Conservation (phyloP, 2,888 invertebrate genomes). For the Mythimna lalbum region DNA sequence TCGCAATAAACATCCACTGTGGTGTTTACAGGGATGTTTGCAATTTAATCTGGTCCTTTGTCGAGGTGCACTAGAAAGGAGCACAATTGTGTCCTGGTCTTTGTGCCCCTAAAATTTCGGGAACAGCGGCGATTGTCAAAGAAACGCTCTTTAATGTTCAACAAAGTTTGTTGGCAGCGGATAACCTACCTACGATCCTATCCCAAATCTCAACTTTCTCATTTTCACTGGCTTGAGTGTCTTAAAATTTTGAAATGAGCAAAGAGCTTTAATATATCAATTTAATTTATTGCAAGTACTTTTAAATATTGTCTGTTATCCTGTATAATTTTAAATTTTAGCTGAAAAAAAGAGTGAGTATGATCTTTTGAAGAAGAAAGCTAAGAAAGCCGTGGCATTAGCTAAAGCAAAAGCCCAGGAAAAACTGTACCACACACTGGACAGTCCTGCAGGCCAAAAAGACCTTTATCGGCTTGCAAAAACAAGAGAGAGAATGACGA, state of each 20-base stretch:
- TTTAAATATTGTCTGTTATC: background rate
- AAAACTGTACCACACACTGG: too few relatives aligned
- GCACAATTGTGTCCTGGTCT: conserved; percentile 50
- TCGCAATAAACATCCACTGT: conserved; percentile 40
- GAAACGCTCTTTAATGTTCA: conserved; percentile 37
- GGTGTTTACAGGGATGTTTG: conserved; percentile 36
- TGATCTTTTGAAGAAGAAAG: too few relatives aligned
- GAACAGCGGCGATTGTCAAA: conserved; percentile 59
- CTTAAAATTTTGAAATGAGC: conserved; percentile 27
- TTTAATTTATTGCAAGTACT: background rate
- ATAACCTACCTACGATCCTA: conserved; percentile 37
- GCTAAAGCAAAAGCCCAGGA: too few relatives aligned
- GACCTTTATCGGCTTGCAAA: too few relatives aligned
- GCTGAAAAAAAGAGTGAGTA: too few relatives aligned
- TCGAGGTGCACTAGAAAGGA: conserved; percentile 47
- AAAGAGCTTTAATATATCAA: background rate
- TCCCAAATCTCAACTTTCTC: conserved; percentile 17
- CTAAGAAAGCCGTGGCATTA: too few relatives aligned
- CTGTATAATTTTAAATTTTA: background rate
- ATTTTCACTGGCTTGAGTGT: conserved; percentile 18
- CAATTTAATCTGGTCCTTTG: conserved; percentile 58
- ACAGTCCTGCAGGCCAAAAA: too few relatives aligned
- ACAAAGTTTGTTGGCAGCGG: conserved; percentile 36
- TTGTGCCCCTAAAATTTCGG: conserved; percentile 43
- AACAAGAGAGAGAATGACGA: too few relatives aligned